Evolutionary conservation across 1,140 invertebrate genomes (phyloP).

Genomic region (Andrena cerasifolii): DNA sequence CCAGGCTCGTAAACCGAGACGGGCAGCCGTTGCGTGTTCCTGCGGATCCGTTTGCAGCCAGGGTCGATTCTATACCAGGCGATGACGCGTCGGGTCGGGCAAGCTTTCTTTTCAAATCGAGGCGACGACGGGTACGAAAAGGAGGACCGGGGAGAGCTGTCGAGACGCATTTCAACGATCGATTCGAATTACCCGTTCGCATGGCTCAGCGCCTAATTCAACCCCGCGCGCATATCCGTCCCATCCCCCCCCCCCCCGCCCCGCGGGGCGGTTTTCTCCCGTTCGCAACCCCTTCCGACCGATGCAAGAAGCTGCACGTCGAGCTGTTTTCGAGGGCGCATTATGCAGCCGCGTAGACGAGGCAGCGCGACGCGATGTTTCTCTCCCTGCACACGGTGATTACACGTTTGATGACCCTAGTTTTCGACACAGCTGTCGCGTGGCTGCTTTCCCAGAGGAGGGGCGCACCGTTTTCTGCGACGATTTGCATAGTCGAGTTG

Average conservation of each 20-base stretch:
- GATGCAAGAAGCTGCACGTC: constrained; percentile 1
- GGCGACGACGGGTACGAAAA: not conserved
- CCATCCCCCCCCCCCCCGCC: not conserved
- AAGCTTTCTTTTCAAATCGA: not conserved
- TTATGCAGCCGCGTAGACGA: constrained; percentile 6
- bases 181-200: constrained; percentile 54
- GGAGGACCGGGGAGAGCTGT: not conserved
- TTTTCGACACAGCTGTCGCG: not conserved
- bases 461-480: not conserved
- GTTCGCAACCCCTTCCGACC: constrained; percentile 11
- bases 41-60: constrained; percentile 15
- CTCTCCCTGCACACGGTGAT: not conserved
- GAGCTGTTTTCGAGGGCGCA: not conserved
- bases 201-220: constrained; percentile 47
- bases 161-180: constrained; percentile 56
- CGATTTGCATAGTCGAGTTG: not conserved
- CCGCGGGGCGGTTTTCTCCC: not conserved
- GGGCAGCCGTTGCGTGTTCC: not conserved
- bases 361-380: not conserved
- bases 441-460: not conserved
- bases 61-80: constrained; percentile 27
- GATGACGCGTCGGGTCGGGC: constrained; percentile 25
- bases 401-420: constrained; percentile 3
- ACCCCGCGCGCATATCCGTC: constrained; percentile 25
- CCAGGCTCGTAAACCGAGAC: not conserved